These are phyloP conservation scores for Danaus plexippus DNA, from an alignment of 1,140 invertebrate species.

Conservation along the genomic window DNA sequence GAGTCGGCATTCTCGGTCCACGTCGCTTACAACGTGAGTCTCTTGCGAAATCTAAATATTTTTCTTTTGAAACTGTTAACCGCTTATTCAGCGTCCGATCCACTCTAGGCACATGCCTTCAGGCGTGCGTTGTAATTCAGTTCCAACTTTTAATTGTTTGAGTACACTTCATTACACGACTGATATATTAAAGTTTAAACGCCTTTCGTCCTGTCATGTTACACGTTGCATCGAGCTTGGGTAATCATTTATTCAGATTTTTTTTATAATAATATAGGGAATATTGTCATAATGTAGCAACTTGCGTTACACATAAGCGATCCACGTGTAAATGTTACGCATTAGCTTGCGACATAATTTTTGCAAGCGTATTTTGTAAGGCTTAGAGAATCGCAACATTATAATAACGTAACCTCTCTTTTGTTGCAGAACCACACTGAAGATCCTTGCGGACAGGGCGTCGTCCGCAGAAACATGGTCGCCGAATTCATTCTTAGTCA, in stretches of 20 bases:
- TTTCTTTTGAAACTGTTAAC: conserved; percentile 26
- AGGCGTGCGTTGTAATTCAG: conserved; percentile 19
- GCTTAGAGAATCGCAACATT: conserved; percentile 44
- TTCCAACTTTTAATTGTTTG: conserved; percentile 7
- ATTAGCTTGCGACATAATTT: conserved; percentile 56
- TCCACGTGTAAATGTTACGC: conserved; percentile 52
- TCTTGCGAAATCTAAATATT: conserved; percentile 45
- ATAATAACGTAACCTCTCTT: conserved; percentile 45
- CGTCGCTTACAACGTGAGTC: conserved; percentile 43
- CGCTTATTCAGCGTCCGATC: conserved; percentile 17
- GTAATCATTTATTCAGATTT: conserved; percentile 46
- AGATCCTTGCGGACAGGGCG: conserved; percentile 63
- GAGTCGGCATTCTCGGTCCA: conserved; percentile 22
- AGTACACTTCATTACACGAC: conserved; percentile 1
- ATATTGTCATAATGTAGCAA: conserved; percentile 46
- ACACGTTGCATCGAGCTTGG: conserved; percentile 38
- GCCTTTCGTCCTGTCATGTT: conserved; percentile 28
- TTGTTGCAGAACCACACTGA: conserved; percentile 67
- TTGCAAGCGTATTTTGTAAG: conserved; percentile 58
- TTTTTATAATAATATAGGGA: conserved; percentile 35
- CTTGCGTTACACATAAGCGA: conserved; percentile 52
- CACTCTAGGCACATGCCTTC: conserved; percentile 24
- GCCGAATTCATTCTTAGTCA: conserved; percentile 85
- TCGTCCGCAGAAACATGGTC: conserved; percentile 84
- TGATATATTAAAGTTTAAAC: conserved; percentile 7